A percentile compares a stretch with the other conserved stretches of the same genome.
These are phyloP conservation scores for Rotaria sp. DNA, from an alignment of 2,888 invertebrate genomes.

Conservation along the genomic window DNA sequence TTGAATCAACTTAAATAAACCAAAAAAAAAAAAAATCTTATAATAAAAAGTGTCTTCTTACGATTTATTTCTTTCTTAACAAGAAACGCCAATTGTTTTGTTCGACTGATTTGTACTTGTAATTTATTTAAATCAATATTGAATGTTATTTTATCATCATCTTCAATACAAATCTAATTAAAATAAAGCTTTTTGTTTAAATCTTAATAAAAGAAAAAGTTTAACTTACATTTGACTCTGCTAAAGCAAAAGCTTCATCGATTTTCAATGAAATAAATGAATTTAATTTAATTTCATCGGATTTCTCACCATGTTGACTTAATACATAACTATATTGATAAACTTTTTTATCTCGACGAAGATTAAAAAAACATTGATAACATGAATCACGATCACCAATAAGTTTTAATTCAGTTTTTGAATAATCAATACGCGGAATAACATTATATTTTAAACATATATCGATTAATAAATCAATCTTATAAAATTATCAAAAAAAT, in stretches of 20 bases:
- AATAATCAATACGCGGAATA: not conserved
- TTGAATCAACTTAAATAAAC: not conserved
- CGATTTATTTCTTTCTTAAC: not conserved
- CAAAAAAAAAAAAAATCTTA: too few relatives aligned
- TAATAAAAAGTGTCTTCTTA: not conserved
- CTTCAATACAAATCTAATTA: not conserved
- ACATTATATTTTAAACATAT: not conserved
- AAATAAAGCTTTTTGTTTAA: not conserved
- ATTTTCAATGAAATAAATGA: not conserved
- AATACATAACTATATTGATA: not conserved
- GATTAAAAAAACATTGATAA: slow-evolving; percentile 11
- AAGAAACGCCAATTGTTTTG: not conserved
- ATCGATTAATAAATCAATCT: not conserved
- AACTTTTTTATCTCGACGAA: not conserved
- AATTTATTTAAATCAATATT: not conserved
- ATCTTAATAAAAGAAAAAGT: not conserved
- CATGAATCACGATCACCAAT: not conserved
- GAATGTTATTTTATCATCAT: not conserved
- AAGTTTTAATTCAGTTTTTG: not conserved
- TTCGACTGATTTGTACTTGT: not conserved
- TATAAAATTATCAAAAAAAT: not conserved
- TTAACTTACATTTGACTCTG: not conserved
- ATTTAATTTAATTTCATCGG: not conserved
- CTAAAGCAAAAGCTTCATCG: not conserved
- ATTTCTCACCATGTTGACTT: not conserved